Percentiles rank a stretch among this genome's conserved stretches.
Evolutionary conservation across 1,140 invertebrate species (phyloP).

Genomic region (Scaptomyza montana): DNA sequence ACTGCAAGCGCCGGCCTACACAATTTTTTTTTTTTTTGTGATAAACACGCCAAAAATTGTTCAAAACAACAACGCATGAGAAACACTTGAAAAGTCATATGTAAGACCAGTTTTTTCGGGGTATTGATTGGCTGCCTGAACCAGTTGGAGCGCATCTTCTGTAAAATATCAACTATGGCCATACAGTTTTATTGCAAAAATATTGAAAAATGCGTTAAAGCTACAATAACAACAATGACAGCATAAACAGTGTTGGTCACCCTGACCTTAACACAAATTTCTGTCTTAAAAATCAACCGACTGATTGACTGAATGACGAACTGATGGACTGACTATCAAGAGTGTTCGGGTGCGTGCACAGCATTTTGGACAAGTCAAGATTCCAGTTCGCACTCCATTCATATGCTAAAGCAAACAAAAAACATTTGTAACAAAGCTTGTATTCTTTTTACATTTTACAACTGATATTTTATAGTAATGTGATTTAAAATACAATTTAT

Average conservation of each 20-base stretch:
- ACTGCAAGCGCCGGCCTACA: conserved; percentile 58
- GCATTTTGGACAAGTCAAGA: conserved; percentile 46
- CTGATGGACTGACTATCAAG: neutral
- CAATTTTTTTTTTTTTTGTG: conserved; percentile 29
- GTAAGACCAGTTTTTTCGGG: conserved; percentile 61
- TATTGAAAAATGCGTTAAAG: conserved; percentile 78
- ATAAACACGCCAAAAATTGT: conserved; percentile 34
- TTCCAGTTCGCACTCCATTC: conserved; percentile 28
- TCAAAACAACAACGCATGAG: conserved; percentile 25
- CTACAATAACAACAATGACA: conserved; percentile 23
- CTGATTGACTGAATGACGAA: conserved; percentile 17
- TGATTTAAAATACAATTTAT: conserved; percentile 22
- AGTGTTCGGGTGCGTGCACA: conserved; percentile 51
- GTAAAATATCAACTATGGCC: conserved; percentile 51
- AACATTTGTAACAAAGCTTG: neutral
- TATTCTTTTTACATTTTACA: conserved; percentile 20
- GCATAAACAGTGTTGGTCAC: conserved; percentile 66
- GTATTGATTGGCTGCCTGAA: conserved; percentile 57
- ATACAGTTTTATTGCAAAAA: conserved; percentile 76
- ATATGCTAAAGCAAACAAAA: conserved; percentile 32
- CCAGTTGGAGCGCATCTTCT: conserved; percentile 78
- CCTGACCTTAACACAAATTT: conserved; percentile 81
- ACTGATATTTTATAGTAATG: conserved; percentile 17
- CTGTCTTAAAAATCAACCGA: conserved; percentile 53
- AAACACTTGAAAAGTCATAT: conserved; percentile 39